These are phyloP conservation scores for Phthorimaea operculella DNA, from an alignment of 1,140 invertebrate species.

Conservation along the genomic window DNA sequence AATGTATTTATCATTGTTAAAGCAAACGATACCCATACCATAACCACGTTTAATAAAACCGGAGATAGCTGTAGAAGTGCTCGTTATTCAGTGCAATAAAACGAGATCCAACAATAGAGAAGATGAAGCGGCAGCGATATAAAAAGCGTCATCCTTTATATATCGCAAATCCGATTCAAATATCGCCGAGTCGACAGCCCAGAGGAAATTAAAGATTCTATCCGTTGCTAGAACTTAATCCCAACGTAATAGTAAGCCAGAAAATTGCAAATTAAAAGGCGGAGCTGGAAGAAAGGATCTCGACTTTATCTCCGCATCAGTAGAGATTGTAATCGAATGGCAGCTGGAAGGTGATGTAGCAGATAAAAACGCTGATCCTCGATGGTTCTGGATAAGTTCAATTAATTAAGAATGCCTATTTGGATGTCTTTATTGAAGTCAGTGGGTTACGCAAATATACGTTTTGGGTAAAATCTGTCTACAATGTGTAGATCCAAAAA, in stretches of 20 bases:
- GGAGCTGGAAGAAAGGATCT: background rate
- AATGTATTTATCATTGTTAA: too few species aligned
- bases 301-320: constrained; percentile 3
- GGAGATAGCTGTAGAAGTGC: too few species aligned
- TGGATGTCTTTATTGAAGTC: constrained; percentile 6
- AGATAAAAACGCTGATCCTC: constrained; percentile 44
- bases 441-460: background rate
- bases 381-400: constrained; percentile 38
- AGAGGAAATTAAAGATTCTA: constrained; percentile 60
- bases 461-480: background rate
- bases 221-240: constrained; percentile 53
- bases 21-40: too few species aligned
- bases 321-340: constrained; percentile 17
- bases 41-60: too few species aligned
- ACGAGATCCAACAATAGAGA: background rate
- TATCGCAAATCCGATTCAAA: constrained; percentile 35
- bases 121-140: background rate
- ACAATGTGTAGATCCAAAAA: too few species aligned
- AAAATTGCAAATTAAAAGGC: constrained; percentile 58
- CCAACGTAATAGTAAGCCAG: constrained; percentile 46
- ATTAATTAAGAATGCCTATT: constrained; percentile 46
- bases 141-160: constrained; percentile 2
- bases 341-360: constrained; percentile 6
- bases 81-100: too few species aligned
- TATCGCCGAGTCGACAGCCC: constrained; percentile 38